These are phyloP conservation scores for Chrosomus eos DNA, from an alignment of 2,797 vertebrate genomes.

Conservation along the genomic window DNA sequence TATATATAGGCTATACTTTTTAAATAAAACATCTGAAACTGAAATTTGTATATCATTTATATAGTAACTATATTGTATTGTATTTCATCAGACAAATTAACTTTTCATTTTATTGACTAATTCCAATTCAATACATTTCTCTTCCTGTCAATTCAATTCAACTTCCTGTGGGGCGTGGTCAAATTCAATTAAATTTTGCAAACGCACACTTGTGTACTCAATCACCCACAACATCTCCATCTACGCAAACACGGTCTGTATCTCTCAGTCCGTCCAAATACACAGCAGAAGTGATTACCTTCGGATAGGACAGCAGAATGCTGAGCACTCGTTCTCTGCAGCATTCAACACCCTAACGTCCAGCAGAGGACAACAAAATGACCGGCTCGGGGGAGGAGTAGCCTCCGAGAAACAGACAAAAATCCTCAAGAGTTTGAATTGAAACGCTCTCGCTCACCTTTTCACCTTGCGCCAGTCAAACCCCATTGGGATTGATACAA, in stretches of 20 bases:
- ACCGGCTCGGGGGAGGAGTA: constrained; percentile 11
- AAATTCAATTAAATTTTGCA: background rate
- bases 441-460: constrained; percentile 6
- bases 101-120: background rate
- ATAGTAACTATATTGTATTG: too few relatives aligned
- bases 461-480: constrained; percentile 1
- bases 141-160: background rate
- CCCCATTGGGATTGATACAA: background rate
- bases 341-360: constrained; percentile 45
- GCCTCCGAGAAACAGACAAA: constrained; percentile 16
- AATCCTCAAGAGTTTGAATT: constrained; percentile 33
- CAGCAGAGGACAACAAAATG: constrained; percentile 55
- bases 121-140: background rate
- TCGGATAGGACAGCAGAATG: constrained; percentile 42
- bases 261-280: constrained; percentile 7
- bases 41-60: background rate
- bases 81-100: background rate
- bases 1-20: too few relatives aligned
- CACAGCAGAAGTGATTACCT: constrained; percentile 49
- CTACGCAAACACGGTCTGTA: background rate
- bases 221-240: background rate
- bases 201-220: background rate
- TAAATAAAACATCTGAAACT: background rate
- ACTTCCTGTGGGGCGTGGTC: constrained; percentile 1
- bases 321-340: constrained; percentile 44